Evolutionary conservation across 1,140 invertebrate species (phyloP), one percentile per base, ranked within the genome.

Genomic region (Drosophila tsacasi): DNA sequence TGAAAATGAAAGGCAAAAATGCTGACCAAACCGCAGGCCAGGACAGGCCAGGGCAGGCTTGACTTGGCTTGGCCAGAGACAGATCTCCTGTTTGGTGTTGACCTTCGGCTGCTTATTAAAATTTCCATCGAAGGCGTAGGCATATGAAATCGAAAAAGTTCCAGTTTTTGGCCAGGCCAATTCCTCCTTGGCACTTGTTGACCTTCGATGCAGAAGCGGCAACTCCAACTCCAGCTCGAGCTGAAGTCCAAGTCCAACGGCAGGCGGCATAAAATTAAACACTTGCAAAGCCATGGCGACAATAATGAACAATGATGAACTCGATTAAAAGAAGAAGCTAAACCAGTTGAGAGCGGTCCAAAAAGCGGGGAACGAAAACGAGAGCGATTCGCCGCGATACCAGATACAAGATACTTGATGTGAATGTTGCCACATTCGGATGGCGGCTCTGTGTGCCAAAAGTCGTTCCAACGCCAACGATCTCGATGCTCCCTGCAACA

Each of bases 301-400:
- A 87, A 87, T 87, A 87, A 87, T 87, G 84, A 87, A 87, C 84
- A 87, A 86, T 90, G 84, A 87, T 87, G 84, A 87, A 87, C 84
- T 89, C 77, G 84, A 89, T 89, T 87, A 84, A 87, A 78, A 79
- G 76, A 78, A 83, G 80, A 83, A 79, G 83, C 63, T 63, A 89
- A 87, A 87, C 84, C 84, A 89, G 84, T 87, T 89, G 63, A 64
- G 59, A 64, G 59, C 80, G 54, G 61, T 50, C 68, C 55, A 35
- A 55, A 23, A 30, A 35, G 46, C 25, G 40, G 54, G 69, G 52
- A 72, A 50, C 39, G 42, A 71, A 87, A 89, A 83, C 72, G 76
- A 87, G 83, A 83, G 76, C 84, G 75, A 67, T 42, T 39, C 62
- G 67, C 62, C 47, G 67, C 62, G 47, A 84, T 83, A 83, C 77